Percentiles rank a stretch among this genome's conserved stretches.
Conservation (phyloP, 2,888 invertebrate genomes). For the Parnassius smintheus region DNA sequence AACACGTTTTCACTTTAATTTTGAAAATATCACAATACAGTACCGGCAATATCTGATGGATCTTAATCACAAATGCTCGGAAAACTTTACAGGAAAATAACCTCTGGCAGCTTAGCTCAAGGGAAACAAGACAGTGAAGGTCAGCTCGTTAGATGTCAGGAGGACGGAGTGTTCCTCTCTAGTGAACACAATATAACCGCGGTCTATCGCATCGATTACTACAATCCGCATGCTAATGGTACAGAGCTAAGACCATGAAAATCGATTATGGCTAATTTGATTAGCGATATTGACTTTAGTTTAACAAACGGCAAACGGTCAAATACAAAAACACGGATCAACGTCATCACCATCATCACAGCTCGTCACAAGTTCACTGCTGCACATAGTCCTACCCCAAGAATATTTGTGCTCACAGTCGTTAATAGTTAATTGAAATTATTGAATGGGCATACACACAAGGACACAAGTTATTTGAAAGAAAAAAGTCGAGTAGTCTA, state of each 20-base stretch:
- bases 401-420: too few relatives aligned
- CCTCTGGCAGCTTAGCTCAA: conserved; percentile 37
- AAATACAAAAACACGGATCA: too few relatives aligned
- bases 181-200: conserved; percentile 47
- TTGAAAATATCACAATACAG: neutral
- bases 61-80: neutral
- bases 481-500: too few relatives aligned
- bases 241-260: neutral
- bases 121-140: conserved; percentile 48
- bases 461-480: too few relatives aligned
- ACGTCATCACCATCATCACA: too few relatives aligned
- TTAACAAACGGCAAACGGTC: too few relatives aligned
- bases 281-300: too few relatives aligned
- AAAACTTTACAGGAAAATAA: conserved; percentile 1
- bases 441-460: too few relatives aligned
- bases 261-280: too few relatives aligned
- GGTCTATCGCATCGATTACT: conserved; percentile 51
- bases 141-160: conserved; percentile 23
- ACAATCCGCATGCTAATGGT: conserved; percentile 39
- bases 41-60: neutral
- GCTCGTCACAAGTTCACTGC: too few relatives aligned
- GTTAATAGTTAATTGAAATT: too few relatives aligned
- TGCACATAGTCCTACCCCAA: too few relatives aligned
- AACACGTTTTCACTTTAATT: neutral
- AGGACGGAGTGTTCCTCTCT: conserved; percentile 60